phyloP scores from a whole-genome alignment of 2,888 invertebrate species.

The Machimus rusticus region DNA sequence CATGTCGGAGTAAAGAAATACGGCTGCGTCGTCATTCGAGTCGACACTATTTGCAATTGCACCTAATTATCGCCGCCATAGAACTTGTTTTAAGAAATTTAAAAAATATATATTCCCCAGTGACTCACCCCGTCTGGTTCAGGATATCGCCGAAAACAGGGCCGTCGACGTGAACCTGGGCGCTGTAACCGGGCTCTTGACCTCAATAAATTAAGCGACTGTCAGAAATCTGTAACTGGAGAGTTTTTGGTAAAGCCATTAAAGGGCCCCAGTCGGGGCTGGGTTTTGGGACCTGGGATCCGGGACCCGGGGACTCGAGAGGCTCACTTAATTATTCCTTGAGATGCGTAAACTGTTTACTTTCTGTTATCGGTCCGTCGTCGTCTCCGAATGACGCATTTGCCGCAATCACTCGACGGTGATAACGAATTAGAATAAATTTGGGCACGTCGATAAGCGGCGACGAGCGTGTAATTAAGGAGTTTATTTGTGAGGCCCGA shows the following conservation, averaged over 20 bases:
- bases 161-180: not conserved
- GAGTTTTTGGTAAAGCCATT: not conserved
- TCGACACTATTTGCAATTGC: not conserved
- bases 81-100: not conserved
- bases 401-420: not conserved
- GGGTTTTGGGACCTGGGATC: not conserved
- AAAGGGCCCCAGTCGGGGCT: not conserved
- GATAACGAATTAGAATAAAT: conserved; percentile 24
- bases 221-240: conserved; percentile 13
- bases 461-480: conserved; percentile 26
- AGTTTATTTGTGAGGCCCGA: conserved; percentile 20
- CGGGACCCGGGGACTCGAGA: not conserved
- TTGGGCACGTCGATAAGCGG: conserved; percentile 11
- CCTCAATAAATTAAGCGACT: conserved; percentile 12
- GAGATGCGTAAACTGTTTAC: conserved; percentile 14
- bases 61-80: not conserved
- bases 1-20: not conserved
- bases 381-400: conserved; percentile 3
- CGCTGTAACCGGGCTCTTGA: not conserved
- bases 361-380: conserved; percentile 5
- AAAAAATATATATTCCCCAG: not conserved
- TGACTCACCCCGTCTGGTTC: not conserved
- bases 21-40: not conserved
- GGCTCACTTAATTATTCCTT: conserved; percentile 7
- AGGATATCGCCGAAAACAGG: not conserved